These are phyloP conservation scores for Melipona beecheii DNA, from an alignment of 2,888 invertebrate genomes.

Conservation along the genomic window DNA sequence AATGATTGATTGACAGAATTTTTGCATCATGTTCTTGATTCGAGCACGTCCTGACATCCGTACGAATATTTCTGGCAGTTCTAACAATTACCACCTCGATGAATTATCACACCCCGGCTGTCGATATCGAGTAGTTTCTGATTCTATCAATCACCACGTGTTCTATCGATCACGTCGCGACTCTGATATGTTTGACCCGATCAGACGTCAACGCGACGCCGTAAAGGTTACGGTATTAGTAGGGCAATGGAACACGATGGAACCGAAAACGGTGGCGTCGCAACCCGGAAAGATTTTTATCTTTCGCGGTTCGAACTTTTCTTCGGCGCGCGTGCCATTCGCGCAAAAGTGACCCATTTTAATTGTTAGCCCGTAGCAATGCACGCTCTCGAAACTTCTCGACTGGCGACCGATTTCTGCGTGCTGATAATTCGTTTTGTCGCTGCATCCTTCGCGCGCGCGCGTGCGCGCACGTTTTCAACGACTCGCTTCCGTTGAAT, in stretches of 20 bases:
- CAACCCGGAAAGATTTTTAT: not conserved
- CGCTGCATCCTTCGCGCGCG: not conserved
- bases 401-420: not conserved
- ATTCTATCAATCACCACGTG: not conserved
- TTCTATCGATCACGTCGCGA: not conserved
- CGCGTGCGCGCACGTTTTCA: no score
- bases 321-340: no score
- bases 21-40: not conserved
- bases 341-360: constrained; percentile 11
- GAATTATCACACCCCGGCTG: not conserved
- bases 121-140: not conserved
- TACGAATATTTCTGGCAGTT: not conserved
- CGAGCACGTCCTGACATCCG: not conserved
- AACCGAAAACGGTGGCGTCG: not conserved
- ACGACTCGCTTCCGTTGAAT: not conserved
- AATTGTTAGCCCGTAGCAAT: not conserved
- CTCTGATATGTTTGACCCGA: not conserved
- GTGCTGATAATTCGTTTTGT: not conserved
- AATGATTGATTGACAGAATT: no score
- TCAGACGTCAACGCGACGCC: no score
- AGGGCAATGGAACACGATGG: not conserved
- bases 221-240: not conserved
- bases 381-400: not conserved
- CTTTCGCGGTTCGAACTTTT: not conserved
- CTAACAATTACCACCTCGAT: not conserved